Percentiles rank a stretch among this genome's conserved stretches.
phyloP scores from a whole-genome alignment of 2,888 invertebrate genomes.

The Trisateles emortualis region DNA sequence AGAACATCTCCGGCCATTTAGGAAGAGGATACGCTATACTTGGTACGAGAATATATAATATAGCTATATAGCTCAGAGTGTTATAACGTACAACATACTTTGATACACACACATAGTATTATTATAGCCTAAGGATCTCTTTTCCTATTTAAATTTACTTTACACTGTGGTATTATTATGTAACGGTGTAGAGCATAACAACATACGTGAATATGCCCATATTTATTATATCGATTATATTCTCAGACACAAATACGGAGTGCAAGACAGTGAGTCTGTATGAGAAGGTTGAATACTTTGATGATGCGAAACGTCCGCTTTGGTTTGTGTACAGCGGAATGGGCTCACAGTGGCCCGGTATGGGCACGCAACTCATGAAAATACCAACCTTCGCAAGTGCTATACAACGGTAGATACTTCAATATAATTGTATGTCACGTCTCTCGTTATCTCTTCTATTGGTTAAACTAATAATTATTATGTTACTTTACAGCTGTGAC shows the following conservation, averaged over 20 bases:
- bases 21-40: conserved; percentile 69
- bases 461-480: too few relatives aligned
- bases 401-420: conserved; percentile 72
- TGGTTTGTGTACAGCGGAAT: conserved; percentile 92
- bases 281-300: conserved; percentile 61
- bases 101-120: too few relatives aligned
- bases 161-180: too few relatives aligned
- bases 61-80: neutral
- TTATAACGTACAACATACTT: too few relatives aligned
- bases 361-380: conserved; percentile 89
- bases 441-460: neutral
- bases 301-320: conserved; percentile 77
- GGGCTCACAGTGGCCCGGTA: conserved; percentile 91
- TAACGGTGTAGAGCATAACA: too few relatives aligned
- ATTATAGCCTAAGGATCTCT: too few relatives aligned
- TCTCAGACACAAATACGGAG: conserved; percentile 46
- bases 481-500: neutral
- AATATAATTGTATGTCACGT: neutral
- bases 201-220: too few relatives aligned
- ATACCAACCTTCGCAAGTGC: conserved; percentile 87
- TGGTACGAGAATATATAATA: conserved; percentile 49
- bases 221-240: too few relatives aligned
- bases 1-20: conserved; percentile 65
- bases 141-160: too few relatives aligned
- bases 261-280: conserved; percentile 57